phyloP scores from a whole-genome alignment of 2,888 invertebrate genomes.

The Auanema freiburgensis region DNA sequence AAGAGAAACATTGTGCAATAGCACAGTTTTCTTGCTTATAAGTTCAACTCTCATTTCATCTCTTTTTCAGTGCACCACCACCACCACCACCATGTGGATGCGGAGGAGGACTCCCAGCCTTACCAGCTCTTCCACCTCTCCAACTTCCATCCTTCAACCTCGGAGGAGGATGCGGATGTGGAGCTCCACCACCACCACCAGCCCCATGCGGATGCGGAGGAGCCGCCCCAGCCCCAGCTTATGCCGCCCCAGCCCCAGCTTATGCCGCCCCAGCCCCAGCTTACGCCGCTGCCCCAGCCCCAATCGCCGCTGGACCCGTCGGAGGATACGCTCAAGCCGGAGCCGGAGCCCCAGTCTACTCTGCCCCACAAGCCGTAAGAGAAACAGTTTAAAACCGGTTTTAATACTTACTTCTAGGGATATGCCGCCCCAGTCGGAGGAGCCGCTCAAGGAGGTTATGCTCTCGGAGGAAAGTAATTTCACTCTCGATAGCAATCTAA shows the following conservation, averaged over 20 bases:
- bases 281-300: conserved; percentile 18
- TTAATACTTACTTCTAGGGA: conserved; percentile 1
- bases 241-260: conserved; percentile 26
- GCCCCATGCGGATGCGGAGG: conserved; percentile 25
- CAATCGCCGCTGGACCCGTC: conserved; percentile 6
- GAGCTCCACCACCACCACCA: conserved; percentile 23
- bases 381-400: no score
- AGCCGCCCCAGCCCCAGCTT: neutral
- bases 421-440: conserved; percentile 28
- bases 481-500: neutral
- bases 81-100: conserved; percentile 30
- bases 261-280: conserved; percentile 25
- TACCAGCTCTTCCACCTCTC: conserved; percentile 29
- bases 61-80: conserved; percentile 29
- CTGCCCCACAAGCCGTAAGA: no score
- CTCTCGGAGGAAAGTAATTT: conserved; percentile 17
- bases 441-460: conserved; percentile 13
- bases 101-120: conserved; percentile 5
- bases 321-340: neutral
- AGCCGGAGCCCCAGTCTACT: no score
- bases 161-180: conserved; percentile 42
- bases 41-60: neutral
- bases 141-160: conserved; percentile 32
- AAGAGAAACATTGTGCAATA: no score
- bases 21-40: neutral